Evolutionary conservation across 2,797 vertebrate species (phyloP), one percentile per base, ranked within the genome.

Genomic region (Orientallactaga sibirica): DNA sequence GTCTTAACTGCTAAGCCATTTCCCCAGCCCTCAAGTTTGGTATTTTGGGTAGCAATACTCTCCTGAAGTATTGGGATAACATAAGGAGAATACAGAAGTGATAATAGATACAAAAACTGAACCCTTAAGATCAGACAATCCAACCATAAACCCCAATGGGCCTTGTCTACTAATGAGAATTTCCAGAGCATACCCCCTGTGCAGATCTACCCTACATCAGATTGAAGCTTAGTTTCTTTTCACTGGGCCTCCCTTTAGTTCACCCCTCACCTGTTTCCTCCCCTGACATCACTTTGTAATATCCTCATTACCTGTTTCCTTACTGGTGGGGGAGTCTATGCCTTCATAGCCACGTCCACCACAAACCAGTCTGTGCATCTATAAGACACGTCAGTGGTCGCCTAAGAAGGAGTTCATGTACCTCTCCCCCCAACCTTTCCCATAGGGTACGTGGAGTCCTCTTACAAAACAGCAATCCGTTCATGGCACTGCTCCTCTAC

Each of bases 341-440:
- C 27, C 25, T 7, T 58, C 58, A 33, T 29, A 12, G 2, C 3
- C 16, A 11, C 18, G 33, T 1, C 43, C 48, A 77, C 66, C 1
- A 12, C 62, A 64, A 33, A 12, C 52, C 33, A 25, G 61, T 71
- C 24, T 71, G 12, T 8, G 5, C 29, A 66, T 2, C 55, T 16
- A 12, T 58, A 58, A 12, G 12, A 58, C 55, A 58, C 55, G 11
- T 52, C 37, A 15, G 0, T 52, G 43, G 1, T 55, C 55, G 68
- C 11, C 55, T 87, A 58, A 41, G 2, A 62, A 41, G 14, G 18
- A 82, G 41, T 12, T 52, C 24, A 16, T 58, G 55, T 14, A 58
- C 16, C 55, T 12, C 3, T 6, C 4, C 2, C 8, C 8, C 22
- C 4, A 3, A 3, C 2, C 9, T 7, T 25, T 0, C 0, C n/a